Percentiles rank a stretch among this genome's conserved stretches.
phyloP scores from a whole-genome alignment of 2,888 invertebrate genomes.

The Pseudococcus jackbeardsleyi region DNA sequence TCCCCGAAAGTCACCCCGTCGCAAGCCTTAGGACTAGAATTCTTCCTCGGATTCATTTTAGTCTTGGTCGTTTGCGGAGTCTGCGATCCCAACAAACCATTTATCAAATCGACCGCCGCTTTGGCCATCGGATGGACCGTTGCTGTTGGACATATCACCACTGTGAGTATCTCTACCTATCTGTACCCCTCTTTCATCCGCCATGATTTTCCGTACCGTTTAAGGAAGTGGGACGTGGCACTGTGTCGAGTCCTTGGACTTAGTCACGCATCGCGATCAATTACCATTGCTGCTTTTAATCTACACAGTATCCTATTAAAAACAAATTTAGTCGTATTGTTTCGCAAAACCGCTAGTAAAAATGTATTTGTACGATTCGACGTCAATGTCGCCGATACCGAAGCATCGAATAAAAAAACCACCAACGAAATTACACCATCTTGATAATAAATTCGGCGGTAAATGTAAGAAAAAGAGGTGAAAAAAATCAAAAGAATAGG shows the following conservation, averaged over 20 bases:
- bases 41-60: conserved; percentile 82
- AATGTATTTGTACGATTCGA: not conserved
- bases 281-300: conserved; percentile 11
- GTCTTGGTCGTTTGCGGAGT: conserved; percentile 78
- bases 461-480: not conserved
- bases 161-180: conserved; percentile 73
- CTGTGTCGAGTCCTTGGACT: conserved; percentile 32
- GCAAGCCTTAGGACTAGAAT: conserved; percentile 86
- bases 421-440: not conserved
- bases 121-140: conserved; percentile 79
- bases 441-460: conserved; percentile 6
- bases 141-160: conserved; percentile 76
- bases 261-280: conserved; percentile 42
- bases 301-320: not conserved
- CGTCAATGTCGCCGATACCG: not conserved
- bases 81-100: conserved; percentile 75
- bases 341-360: not conserved
- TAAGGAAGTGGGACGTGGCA: conserved; percentile 1
- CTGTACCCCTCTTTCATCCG: not conserved
- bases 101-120: conserved; percentile 77
- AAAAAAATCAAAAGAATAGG: conserved; percentile 2
- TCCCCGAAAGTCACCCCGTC: conserved; percentile 73
- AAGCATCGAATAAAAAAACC: not conserved
- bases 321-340: not conserved
- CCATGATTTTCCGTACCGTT: not conserved